phyloP scores from a whole-genome alignment of 2,888 invertebrate species.

The Amiota minor region DNA sequence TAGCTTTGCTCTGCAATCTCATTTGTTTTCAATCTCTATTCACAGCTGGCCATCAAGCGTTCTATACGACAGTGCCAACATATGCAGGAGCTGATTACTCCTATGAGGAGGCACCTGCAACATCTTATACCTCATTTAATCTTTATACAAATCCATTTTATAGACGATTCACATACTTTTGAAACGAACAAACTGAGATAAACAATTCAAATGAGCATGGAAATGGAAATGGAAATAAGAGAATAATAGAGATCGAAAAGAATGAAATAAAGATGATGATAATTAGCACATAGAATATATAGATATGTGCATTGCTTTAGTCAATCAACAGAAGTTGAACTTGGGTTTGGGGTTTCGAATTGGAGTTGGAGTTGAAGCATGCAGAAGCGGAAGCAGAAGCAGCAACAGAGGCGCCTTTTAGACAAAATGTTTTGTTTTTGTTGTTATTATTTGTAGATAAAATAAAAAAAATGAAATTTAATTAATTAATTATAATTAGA shows the following conservation, averaged over 20 bases:
- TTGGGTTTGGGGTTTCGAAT: too few relatives aligned
- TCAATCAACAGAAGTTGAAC: neutral
- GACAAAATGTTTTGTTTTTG: neutral
- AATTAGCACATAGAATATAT: too few relatives aligned
- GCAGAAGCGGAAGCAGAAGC: too few relatives aligned
- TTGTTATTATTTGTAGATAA: conserved; percentile 16
- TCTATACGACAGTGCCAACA: conserved; percentile 46
- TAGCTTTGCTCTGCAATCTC: conserved; percentile 25
- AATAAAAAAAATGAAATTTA: neutral
- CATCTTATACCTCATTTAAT: conserved; percentile 65
- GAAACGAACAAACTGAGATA: neutral
- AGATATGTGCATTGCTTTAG: neutral
- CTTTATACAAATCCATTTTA: conserved; percentile 65
- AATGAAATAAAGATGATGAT: too few relatives aligned
- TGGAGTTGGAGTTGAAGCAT: too few relatives aligned
- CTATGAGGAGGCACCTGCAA: conserved; percentile 60
- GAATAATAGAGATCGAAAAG: too few relatives aligned
- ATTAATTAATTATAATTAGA: neutral
- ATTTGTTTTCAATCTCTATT: conserved; percentile 38
- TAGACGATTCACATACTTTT: conserved; percentile 63
- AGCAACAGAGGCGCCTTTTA: conserved; percentile 3
- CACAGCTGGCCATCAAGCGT: conserved; percentile 50
- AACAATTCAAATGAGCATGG: too few relatives aligned
- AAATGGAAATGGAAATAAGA: too few relatives aligned
- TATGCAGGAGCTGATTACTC: conserved; percentile 50